Evolutionary conservation across 2,113 vertebrate species (phyloP).

Genomic region (Oncorhynchus nerka): DNA sequence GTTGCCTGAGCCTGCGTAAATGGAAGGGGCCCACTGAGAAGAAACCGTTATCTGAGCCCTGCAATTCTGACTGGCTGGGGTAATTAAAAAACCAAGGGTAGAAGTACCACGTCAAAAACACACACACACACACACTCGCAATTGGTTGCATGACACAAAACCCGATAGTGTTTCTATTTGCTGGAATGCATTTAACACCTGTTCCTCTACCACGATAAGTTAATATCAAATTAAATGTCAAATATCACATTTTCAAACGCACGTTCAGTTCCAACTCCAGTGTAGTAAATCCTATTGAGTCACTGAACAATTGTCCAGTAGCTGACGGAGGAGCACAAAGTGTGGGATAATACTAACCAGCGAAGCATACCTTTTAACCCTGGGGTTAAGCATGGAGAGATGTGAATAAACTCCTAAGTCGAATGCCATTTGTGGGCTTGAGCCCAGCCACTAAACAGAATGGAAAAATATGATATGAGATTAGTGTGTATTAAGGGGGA

Average conservation of each 20-base stretch:
- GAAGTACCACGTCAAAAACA: neutral
- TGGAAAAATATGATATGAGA: constrained; percentile 56
- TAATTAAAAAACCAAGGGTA: neutral
- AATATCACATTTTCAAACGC: neutral
- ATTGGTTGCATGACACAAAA: neutral
- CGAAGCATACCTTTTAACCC: constrained; percentile 9
- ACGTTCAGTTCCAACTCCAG: neutral
- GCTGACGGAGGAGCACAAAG: neutral
- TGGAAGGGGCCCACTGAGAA: constrained; percentile 14
- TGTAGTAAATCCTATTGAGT: neutral
- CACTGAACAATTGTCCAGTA: neutral
- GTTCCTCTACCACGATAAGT: neutral
- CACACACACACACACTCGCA: neutral
- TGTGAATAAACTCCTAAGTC: constrained; percentile 31
- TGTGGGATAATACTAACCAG: neutral
- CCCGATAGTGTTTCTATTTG: neutral
- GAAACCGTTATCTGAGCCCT: neutral
- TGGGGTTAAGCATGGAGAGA: constrained; percentile 21
- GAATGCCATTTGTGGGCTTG: constrained; percentile 22
- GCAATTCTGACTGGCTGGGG: neutral
- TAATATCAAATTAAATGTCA: neutral
- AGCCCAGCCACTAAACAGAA: constrained; percentile 26
- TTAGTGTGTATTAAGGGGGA: constrained; percentile 56
- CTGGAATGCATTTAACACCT: neutral
- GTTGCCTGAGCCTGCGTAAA: constrained; percentile 15